phyloP scores from a whole-genome alignment of 2,888 invertebrate genomes.

The Tricholauxania praeusta region DNA sequence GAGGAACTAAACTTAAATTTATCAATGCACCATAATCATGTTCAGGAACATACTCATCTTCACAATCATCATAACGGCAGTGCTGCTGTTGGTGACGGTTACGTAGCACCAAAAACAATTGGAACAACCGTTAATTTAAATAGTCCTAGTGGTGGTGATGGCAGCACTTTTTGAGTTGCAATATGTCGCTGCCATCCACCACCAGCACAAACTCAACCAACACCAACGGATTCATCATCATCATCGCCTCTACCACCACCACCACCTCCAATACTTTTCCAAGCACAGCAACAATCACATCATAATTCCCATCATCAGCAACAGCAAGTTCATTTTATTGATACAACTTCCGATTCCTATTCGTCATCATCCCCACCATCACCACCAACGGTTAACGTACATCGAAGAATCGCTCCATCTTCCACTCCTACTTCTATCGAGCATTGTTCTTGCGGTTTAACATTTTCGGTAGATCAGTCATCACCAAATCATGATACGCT shows the following conservation, averaged over 20 bases:
- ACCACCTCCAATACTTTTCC: slow-evolving; percentile 19
- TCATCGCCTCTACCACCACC: slow-evolving; percentile 17
- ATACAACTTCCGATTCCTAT: slow-evolving; percentile 29
- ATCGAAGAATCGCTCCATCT: slow-evolving; percentile 27
- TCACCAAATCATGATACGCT: neutral
- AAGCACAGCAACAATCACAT: slow-evolving; percentile 29
- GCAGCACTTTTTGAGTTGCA: slow-evolving; percentile 66
- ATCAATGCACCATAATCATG: slow-evolving; percentile 39
- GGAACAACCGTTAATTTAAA: slow-evolving; percentile 6
- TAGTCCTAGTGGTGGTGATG: slow-evolving; percentile 48
- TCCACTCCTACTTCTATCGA: slow-evolving; percentile 48
- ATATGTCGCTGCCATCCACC: slow-evolving; percentile 64
- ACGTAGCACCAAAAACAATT: slow-evolving; percentile 58
- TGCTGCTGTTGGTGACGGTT: slow-evolving; percentile 56
- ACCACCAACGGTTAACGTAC: slow-evolving; percentile 2
- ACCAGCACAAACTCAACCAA: slow-evolving; percentile 1
- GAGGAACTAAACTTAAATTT: slow-evolving; percentile 50
- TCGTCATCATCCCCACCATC: slow-evolving; percentile 11
- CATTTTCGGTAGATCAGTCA: slow-evolving; percentile 54
- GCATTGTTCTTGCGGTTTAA: slow-evolving; percentile 61
- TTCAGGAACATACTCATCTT: slow-evolving; percentile 46
- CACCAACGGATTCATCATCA: slow-evolving; percentile 42
- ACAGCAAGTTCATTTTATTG: slow-evolving; percentile 12
- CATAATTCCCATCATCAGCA: slow-evolving; percentile 33
- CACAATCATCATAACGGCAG: slow-evolving; percentile 50